A percentile compares a stretch with the other conserved stretches of the same genome.
Conservation (phyloP, 2,797 vertebrate species). For the Miichthys miiuy region DNA sequence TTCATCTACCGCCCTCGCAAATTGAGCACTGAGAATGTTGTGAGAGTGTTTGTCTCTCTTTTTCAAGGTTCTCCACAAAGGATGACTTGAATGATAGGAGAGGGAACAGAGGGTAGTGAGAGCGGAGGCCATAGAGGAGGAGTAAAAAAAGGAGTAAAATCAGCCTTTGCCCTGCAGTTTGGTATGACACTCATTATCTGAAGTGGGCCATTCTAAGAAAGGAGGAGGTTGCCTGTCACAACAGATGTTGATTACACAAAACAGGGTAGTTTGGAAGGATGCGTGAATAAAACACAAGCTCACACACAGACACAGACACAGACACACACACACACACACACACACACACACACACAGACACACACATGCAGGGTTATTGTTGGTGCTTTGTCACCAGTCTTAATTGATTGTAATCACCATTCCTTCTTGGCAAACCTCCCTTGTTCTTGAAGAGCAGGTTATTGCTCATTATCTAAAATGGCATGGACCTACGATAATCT, state of each 20-base stretch:
- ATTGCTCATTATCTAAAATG: conserved; percentile 82
- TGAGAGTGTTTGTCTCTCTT: conserved; percentile 51
- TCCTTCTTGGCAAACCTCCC: conserved; percentile 79
- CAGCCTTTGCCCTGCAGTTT: conserved; percentile 83
- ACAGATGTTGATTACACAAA: conserved; percentile 86
- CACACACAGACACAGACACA: conserved; percentile 20
- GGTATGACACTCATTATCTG: conserved; percentile 85
- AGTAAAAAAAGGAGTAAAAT: conserved; percentile 80
- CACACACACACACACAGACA: conserved; percentile 25
- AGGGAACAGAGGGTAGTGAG: conserved; percentile 68
- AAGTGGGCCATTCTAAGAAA: conserved; percentile 84
- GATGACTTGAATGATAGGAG: conserved; percentile 71
- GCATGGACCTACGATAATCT: conserved; percentile 72
- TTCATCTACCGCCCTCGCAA: conserved; percentile 45
- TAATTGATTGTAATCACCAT: conserved; percentile 84
- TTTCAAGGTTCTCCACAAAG: conserved; percentile 71
- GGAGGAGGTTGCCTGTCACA: conserved; percentile 81
- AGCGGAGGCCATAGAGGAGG: conserved; percentile 75
- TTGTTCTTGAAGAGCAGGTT: conserved; percentile 81
- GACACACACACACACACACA: conserved; percentile 31
- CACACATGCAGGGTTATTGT: conserved; percentile 65
- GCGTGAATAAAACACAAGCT: conserved; percentile 74
- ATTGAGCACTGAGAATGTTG: conserved; percentile 41
- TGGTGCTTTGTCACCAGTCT: conserved; percentile 79
- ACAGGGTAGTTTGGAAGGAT: conserved; percentile 79